phyloP scores from a whole-genome alignment of 1,140 invertebrate genomes.

The Protaetia brevitarsis region DNA sequence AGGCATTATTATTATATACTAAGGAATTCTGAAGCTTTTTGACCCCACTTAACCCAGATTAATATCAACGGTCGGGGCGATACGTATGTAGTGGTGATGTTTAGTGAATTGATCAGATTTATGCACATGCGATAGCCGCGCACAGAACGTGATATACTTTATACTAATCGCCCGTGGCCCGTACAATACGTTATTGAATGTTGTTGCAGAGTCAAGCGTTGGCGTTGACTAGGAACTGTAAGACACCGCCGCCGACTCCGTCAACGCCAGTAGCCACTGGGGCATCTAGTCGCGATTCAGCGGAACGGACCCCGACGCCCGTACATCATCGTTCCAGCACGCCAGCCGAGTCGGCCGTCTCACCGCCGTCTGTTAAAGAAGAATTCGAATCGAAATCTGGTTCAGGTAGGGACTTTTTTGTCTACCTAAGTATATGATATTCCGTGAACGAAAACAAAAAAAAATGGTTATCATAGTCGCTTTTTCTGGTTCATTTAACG shows the following conservation, averaged over 20 bases:
- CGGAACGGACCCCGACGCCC: constrained; percentile 55
- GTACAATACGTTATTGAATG: constrained; percentile 7
- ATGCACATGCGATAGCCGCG: neutral
- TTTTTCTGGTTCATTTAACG: neutral
- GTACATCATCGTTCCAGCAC: constrained; percentile 53
- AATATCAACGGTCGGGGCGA: constrained; percentile 32
- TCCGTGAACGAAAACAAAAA: neutral
- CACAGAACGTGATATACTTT: neutral
- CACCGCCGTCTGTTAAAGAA: constrained; percentile 48
- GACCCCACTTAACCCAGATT: constrained; percentile 48
- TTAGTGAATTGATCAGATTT: constrained; percentile 29
- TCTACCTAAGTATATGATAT: neutral
- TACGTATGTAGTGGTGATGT: constrained; percentile 31
- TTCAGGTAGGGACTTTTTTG: constrained; percentile 34
- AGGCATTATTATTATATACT: constrained; percentile 20
- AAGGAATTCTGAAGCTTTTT: constrained; percentile 47
- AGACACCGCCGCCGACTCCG: constrained; percentile 53
- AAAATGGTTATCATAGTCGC: constrained; percentile 4
- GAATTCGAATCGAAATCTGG: constrained; percentile 40
- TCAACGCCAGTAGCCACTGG: constrained; percentile 43
- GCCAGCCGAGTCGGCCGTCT: constrained; percentile 50
- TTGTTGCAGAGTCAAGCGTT: constrained; percentile 60
- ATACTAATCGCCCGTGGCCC: neutral
- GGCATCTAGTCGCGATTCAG: constrained; percentile 40
- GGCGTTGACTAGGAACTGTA: constrained; percentile 56